Evolutionary conservation across 2,888 invertebrate species (phyloP).

Genomic region (Mactromeris polynyma): DNA sequence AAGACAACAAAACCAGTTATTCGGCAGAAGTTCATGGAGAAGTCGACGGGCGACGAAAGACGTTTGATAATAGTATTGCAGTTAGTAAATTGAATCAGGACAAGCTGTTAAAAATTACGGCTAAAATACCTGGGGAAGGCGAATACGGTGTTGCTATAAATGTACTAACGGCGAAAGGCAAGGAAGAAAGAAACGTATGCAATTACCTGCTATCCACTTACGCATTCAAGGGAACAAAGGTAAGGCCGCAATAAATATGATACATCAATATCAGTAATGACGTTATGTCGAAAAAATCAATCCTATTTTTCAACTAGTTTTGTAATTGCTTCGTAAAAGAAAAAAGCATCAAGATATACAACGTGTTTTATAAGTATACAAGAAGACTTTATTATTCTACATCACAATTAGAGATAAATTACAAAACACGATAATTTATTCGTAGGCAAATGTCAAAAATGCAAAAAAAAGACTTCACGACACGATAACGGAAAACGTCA

Average conservation of each 20-base stretch:
- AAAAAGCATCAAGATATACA: no score
- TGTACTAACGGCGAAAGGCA: no score
- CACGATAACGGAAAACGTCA: not conserved
- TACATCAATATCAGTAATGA: no score
- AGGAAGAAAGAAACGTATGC: conserved; percentile 39
- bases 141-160: conserved; percentile 62
- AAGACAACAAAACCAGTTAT: conserved; percentile 34
- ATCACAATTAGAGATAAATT: no score
- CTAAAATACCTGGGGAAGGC: conserved; percentile 44
- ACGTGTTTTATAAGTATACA: no score
- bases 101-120: conserved; percentile 37
- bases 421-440: no score
- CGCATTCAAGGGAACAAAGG: conserved; percentile 17
- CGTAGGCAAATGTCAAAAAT: conserved; percentile 52
- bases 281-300: no score
- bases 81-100: not conserved
- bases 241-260: conserved; percentile 12
- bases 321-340: no score
- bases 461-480: conserved; percentile 48
- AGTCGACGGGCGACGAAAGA: conserved; percentile 22
- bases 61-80: not conserved
- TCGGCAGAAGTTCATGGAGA: conserved; percentile 40
- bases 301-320: no score
- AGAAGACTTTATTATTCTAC: no score
- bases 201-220: conserved; percentile 64